Percentiles rank a stretch among this genome's conserved stretches.
phyloP scores from a whole-genome alignment of 1,140 invertebrate species.

The Orchestia grillus region DNA sequence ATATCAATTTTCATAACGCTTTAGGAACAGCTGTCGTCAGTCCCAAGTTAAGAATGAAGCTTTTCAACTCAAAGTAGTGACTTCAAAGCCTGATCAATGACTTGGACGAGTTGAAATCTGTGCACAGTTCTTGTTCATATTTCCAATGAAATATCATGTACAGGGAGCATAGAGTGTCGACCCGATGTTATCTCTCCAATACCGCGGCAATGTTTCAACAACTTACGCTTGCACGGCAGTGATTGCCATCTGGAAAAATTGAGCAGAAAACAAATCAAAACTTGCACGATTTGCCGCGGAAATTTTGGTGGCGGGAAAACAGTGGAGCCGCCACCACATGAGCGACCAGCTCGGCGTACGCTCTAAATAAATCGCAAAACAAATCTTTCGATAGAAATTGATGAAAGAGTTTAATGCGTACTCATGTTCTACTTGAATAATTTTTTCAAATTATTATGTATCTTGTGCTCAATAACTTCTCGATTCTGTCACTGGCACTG shows the following conservation, averaged over 20 bases:
- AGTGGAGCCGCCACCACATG: not conserved
- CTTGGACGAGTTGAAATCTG: not conserved
- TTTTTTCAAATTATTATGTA: not conserved
- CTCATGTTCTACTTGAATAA: too few relatives aligned
- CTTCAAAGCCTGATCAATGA: not conserved
- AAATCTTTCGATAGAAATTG: not conserved
- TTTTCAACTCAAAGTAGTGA: too few relatives aligned
- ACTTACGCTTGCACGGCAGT: not conserved
- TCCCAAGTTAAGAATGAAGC: too few relatives aligned
- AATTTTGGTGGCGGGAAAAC: not conserved
- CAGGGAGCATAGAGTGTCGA: not conserved
- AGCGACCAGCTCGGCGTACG: not conserved
- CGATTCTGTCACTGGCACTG: not conserved
- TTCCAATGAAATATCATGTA: not conserved
- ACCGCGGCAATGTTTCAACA: not conserved
- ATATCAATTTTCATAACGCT: too few relatives aligned
- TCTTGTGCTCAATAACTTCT: not conserved
- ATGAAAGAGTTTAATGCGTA: not conserved
- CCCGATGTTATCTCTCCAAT: not conserved
- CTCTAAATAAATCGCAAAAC: not conserved
- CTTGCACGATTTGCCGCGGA: not conserved
- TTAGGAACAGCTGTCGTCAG: too few relatives aligned
- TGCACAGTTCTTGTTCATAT: not conserved
- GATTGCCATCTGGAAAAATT: not conserved
- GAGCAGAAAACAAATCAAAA: not conserved